A percentile compares a stretch with the other conserved stretches of the same genome.
Conservation (phyloP, 2,888 invertebrate genomes). For the Therioaphis trifolii region DNA sequence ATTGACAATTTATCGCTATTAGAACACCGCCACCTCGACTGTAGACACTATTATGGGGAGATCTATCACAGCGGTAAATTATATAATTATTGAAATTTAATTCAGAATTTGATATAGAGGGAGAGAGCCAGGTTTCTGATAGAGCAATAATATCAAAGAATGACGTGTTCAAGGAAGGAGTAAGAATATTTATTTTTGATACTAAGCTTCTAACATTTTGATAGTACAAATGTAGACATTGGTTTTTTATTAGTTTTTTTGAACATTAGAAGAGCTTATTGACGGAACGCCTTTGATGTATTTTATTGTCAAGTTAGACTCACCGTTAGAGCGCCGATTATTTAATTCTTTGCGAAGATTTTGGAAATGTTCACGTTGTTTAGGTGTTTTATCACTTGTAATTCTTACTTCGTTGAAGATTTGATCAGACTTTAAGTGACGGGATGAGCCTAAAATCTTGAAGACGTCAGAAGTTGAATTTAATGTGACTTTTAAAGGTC, state of each 20-base stretch:
- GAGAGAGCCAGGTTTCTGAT: slow-evolving; percentile 31
- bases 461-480: neutral
- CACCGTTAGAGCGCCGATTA: neutral
- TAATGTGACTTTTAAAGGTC: neutral
- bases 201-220: slow-evolving; percentile 2
- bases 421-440: neutral
- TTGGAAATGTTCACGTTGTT: slow-evolving; percentile 10
- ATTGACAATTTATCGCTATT: slow-evolving; percentile 21
- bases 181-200: neutral
- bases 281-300: neutral
- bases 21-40: slow-evolving; percentile 19
- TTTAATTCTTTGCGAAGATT: neutral
- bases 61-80: slow-evolving; percentile 47
- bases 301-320: slow-evolving; percentile 1
- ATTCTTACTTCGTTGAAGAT: neutral
- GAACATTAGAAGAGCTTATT: slow-evolving; percentile 2
- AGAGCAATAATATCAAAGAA: neutral
- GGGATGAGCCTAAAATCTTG: neutral
- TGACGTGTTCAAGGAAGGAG: neutral
- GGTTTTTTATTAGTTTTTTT: slow-evolving; percentile 18
- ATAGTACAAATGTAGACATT: neutral
- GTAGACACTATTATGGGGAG: neutral
- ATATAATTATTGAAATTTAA: slow-evolving; percentile 29
- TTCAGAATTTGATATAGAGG: slow-evolving; percentile 10
- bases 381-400: neutral